Evolutionary conservation across 2,888 invertebrate genomes (phyloP).

Genomic region (Molorchus minor): DNA sequence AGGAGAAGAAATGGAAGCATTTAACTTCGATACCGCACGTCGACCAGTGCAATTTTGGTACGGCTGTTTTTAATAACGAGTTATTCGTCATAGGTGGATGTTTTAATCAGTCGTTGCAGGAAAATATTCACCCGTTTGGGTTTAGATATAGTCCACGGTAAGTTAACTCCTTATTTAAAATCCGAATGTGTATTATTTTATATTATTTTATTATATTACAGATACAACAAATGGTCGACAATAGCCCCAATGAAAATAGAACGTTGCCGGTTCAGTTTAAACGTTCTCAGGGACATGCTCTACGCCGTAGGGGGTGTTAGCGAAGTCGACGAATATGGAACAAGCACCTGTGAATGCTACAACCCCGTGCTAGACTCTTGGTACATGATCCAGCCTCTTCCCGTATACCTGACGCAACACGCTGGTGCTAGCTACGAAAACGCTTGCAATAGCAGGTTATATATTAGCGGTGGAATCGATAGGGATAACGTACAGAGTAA

Average conservation of each 20-base stretch:
- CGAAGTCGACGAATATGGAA: constrained; percentile 66
- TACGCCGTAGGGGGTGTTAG: constrained; percentile 74
- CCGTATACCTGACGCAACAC: constrained; percentile 70
- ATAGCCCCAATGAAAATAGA: constrained; percentile 74
- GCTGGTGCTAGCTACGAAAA: constrained; percentile 63
- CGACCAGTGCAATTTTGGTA: constrained; percentile 78
- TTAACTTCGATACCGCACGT: constrained; percentile 77
- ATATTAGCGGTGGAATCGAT: constrained; percentile 67
- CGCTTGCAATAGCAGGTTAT: constrained; percentile 59
- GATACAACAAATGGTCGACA: constrained; percentile 71
- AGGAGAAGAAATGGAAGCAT: constrained; percentile 70
- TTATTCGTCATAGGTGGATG: constrained; percentile 77
- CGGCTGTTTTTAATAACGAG: constrained; percentile 73
- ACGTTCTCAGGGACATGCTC: constrained; percentile 66
- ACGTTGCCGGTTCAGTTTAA: constrained; percentile 73
- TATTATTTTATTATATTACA: constrained; percentile 31
- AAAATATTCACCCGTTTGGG: constrained; percentile 78
- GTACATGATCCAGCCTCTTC: constrained; percentile 67
- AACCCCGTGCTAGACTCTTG: constrained; percentile 68
- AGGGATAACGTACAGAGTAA: constrained; percentile 61
- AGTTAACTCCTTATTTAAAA: constrained; percentile 1
- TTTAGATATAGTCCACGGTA: constrained; percentile 68
- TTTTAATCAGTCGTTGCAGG: constrained; percentile 73
- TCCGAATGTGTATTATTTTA: not conserved
- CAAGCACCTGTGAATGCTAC: constrained; percentile 68